These are phyloP conservation scores for Corvus cornix DNA, from an alignment of 2,113 vertebrate genomes.

Conservation along the genomic window DNA sequence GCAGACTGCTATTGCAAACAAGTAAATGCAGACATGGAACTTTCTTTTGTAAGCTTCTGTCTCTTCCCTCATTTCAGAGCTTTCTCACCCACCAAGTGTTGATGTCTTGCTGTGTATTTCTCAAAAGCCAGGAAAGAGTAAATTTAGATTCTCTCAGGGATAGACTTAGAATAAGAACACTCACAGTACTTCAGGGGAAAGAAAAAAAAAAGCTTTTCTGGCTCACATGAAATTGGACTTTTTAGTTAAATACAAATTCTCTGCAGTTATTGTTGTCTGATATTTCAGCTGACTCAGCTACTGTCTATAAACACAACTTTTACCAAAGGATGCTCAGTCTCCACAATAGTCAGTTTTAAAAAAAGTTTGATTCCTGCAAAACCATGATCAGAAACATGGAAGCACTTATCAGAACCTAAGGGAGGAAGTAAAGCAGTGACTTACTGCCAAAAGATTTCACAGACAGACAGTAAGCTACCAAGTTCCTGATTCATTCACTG, in stretches of 20 bases:
- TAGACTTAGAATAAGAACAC: background rate
- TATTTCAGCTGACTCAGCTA: background rate
- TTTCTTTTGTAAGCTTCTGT: background rate
- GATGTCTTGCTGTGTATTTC: background rate
- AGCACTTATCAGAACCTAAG: background rate
- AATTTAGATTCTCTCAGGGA: constrained; percentile 4
- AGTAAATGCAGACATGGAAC: background rate
- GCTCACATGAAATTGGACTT: background rate
- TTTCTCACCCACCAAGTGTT: background rate
- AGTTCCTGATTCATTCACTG: background rate
- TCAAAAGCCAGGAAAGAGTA: background rate
- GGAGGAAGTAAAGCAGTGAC: background rate
- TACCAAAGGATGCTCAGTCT: background rate
- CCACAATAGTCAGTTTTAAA: background rate
- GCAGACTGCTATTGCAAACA: background rate
- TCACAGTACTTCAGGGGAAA: background rate
- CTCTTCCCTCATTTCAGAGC: background rate
- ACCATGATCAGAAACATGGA: background rate
- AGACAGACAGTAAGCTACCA: background rate
- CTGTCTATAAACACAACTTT: background rate
- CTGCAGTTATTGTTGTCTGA: background rate
- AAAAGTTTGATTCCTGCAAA: background rate
- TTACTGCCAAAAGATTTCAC: background rate
- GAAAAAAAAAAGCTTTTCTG: background rate
- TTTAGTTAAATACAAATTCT: background rate